Base-by-base conservation (phyloP, 2,888 invertebrate genomes). In the Cataglyphis albicans region DNA sequence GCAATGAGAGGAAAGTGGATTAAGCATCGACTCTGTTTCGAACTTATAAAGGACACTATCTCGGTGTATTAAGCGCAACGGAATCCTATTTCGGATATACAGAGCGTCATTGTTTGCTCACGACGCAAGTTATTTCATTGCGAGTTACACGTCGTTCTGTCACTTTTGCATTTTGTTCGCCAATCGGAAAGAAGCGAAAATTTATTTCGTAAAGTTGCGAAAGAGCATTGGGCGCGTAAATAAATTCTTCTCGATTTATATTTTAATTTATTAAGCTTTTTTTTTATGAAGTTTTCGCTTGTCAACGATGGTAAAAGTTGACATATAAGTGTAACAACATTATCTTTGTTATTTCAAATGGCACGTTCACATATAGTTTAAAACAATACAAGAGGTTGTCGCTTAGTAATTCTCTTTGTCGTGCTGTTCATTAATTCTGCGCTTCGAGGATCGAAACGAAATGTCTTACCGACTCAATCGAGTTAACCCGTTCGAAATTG, bases 31-130 rank as follows among this genome's bases (percentile, higher is more conserved):
- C 61, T 52, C 52, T 75, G 78, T 78, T 78, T 78, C 61, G 59
- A 68, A 82, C 63, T 78, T 78, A 52, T 78, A 82, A 82, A 82
- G 68, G 63, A 78, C 68, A 70, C 67, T 64, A 41, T 52, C 68
- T 82, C 68, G 57, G 48, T 61, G 52, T 64, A 72, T 59, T 59
- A 41, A 38, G 41, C 35, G 67, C 72, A 25, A 67, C 59, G 61
- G 63, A 76, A 78, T 82, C 52, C 48, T 38, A 67, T 78, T 78
- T 59, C 67, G 59, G 82, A 38, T 81, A 57, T 35, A 32, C 10
- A 55, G 32, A 65, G 38, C 38, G n/a, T 21, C 70, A 10, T 68
- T 70, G 52, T 25, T 12, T 25, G 67, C 75, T 38, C 38, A 64
- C 64, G 38, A 64, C 38, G 38, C 35, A 35, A 52, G 48, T 75